Evolutionary conservation across 2,888 invertebrate genomes (phyloP).

Genomic region (Lampropteryx suffumata): DNA sequence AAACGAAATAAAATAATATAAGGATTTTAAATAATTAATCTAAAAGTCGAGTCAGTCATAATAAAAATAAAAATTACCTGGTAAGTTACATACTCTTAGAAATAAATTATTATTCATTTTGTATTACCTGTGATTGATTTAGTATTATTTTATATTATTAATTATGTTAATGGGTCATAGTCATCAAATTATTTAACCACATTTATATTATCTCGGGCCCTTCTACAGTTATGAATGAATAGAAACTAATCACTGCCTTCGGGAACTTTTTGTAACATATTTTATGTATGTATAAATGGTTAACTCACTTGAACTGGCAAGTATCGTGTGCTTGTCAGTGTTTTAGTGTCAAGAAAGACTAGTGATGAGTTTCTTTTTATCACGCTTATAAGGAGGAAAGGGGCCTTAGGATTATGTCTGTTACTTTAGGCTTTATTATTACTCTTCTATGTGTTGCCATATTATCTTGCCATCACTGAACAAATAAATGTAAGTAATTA

Average conservation of each 20-base stretch:
- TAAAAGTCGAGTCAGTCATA: constrained; percentile 48
- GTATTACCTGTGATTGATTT: constrained; percentile 75
- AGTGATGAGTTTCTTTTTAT: constrained; percentile 8
- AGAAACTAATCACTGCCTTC: constrained; percentile 5
- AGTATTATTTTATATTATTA: constrained; percentile 61
- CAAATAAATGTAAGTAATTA: background rate
- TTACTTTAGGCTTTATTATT: constrained; percentile 14
- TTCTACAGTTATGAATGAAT: constrained; percentile 6
- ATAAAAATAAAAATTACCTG: constrained; percentile 51
- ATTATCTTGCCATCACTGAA: constrained; percentile 30
- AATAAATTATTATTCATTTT: constrained; percentile 52
- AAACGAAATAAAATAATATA: constrained; percentile 34
- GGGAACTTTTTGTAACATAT: background rate
- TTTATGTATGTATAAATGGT: too few relatives aligned
- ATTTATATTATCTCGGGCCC: constrained; percentile 38
- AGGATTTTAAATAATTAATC: constrained; percentile 39
- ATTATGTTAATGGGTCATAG: constrained; percentile 52
- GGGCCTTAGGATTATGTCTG: constrained; percentile 25
- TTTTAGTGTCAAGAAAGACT: background rate
- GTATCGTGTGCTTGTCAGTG: too few relatives aligned
- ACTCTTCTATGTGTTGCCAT: constrained; percentile 26
- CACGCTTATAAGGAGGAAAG: constrained; percentile 6
- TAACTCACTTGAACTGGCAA: too few relatives aligned
- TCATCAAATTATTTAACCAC: constrained; percentile 51
- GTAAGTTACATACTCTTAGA: constrained; percentile 44